These are phyloP conservation scores for Drosophila parvula DNA, from an alignment of 1,140 invertebrate genomes.

Conservation along the genomic window DNA sequence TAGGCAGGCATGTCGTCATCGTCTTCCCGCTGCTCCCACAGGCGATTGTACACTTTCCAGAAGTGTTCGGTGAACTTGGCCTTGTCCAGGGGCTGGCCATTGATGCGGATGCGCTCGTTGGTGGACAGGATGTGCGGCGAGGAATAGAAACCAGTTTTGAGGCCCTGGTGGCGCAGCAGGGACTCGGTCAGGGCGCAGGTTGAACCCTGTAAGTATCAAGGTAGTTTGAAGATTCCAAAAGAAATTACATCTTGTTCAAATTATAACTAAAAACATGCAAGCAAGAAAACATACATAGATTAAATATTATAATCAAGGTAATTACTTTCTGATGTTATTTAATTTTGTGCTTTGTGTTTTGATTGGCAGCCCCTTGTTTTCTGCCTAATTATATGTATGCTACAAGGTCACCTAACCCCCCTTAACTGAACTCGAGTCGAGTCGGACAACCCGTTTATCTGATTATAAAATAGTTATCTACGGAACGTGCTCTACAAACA, in stretches of 20 bases:
- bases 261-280: no score
- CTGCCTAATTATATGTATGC: background rate
- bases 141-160: constrained; percentile 96
- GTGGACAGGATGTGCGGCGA: constrained; percentile 97
- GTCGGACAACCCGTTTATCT: constrained; percentile 15
- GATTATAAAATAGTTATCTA: constrained; percentile 27
- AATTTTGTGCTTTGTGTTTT: constrained; percentile 1
- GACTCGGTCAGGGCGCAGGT: constrained; percentile 97
- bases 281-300: background rate
- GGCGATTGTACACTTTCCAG: constrained; percentile 90
- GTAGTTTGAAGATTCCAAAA: background rate
- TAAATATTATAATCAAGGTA: background rate
- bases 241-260: background rate
- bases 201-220: constrained; percentile 87
- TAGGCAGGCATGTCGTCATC: constrained; percentile 94
- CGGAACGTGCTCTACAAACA: constrained; percentile 3
- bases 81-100: constrained; percentile 91
- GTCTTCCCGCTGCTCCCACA: constrained; percentile 86
- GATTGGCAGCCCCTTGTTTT: background rate
- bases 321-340: background rate
- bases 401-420: background rate
- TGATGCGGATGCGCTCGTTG: constrained; percentile 95
- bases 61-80: constrained; percentile 92
- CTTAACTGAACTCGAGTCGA: constrained; percentile 11
- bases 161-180: constrained; percentile 93